These are phyloP conservation scores for Proterorhinus semilunaris DNA, from an alignment of 2,113 vertebrate species.

Conservation along the genomic window DNA sequence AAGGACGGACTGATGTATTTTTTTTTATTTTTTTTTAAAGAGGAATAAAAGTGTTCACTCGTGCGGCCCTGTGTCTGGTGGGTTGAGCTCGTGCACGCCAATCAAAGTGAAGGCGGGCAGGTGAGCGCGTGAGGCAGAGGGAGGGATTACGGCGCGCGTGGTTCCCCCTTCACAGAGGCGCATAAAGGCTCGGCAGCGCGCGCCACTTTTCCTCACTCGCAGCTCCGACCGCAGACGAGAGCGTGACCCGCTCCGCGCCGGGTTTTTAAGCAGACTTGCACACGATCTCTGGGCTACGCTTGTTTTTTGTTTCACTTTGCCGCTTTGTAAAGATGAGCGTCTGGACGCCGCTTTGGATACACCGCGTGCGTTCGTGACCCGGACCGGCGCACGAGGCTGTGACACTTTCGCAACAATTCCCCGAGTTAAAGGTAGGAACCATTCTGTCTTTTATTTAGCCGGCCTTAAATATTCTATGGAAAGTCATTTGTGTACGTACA, in stretches of 20 bases:
- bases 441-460: too few species aligned
- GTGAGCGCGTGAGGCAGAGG: slow-evolving; percentile 14
- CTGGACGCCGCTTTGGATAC: not conserved
- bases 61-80: slow-evolving; percentile 34
- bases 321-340: not conserved
- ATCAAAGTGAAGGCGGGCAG: slow-evolving; percentile 63
- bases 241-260: not conserved
- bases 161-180: slow-evolving; percentile 57
- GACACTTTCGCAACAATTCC: slow-evolving; percentile 1
- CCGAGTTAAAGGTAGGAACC: not conserved
- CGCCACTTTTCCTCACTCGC: slow-evolving; percentile 62
- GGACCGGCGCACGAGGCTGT: not conserved
- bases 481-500: too few species aligned
- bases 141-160: slow-evolving; percentile 57
- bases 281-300: too few species aligned
- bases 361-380: not conserved
- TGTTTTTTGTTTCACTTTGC: not conserved
- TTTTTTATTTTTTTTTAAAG: not conserved
- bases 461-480: too few species aligned
- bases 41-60: not conserved
- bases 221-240: slow-evolving; percentile 11
- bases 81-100: slow-evolving; percentile 70
- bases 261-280: not conserved
- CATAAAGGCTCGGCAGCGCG: slow-evolving; percentile 65
- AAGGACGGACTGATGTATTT: slow-evolving; percentile 3